Evolutionary conservation across 2,888 invertebrate genomes (phyloP), one percentile per base, ranked within the genome.

Genomic region (Dermolepida albohirtum): DNA sequence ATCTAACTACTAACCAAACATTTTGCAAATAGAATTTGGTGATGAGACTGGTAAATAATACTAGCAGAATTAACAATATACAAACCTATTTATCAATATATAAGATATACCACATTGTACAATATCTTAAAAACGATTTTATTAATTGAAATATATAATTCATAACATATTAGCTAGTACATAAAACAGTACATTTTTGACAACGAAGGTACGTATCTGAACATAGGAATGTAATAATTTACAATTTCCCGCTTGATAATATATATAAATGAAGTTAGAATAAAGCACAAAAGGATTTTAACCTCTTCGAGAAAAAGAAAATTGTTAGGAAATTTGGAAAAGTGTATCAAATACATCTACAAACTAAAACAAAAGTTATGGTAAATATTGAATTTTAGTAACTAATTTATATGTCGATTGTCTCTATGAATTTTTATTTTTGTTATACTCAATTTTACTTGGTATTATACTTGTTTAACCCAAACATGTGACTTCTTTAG

Each of bases 221-320:
- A 65, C 34, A 41, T 69, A 69, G 69, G 16, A 34, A 59, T 40
- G 14, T 40, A 63, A 55, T 29, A 59, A 52, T 62, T 69, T 44
- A 59, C 69, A 69, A 55, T 69, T 69, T 69, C 69, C 65, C 69
- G 69, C 69, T 59, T 65, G 51, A 52, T 55, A 41, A 50, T 64
- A 55, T 57, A 66, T 47, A 57, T 52, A 66, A 39, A 43, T 66
- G 66, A 66, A 66, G 57, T 57, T 66, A 57, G 66, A 27, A 12
- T 39, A n/a, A 62, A 22, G 62, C 29, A 34, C n/a, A 49, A 12
- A 62, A 62, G 10, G 16, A 22, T 5, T 11, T n/a, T 47, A 40
- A 14, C 40, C 14, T 50, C n/a, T 11, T 50, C 17, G 22, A 22
- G 22, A 10, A 7, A 11, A 17, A n/a, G 22, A 0, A 27, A 50